Percentiles rank a stretch among this genome's conserved stretches.
Conservation (phyloP, 2,797 vertebrate genomes). For the Labeo calbasu region DNA sequence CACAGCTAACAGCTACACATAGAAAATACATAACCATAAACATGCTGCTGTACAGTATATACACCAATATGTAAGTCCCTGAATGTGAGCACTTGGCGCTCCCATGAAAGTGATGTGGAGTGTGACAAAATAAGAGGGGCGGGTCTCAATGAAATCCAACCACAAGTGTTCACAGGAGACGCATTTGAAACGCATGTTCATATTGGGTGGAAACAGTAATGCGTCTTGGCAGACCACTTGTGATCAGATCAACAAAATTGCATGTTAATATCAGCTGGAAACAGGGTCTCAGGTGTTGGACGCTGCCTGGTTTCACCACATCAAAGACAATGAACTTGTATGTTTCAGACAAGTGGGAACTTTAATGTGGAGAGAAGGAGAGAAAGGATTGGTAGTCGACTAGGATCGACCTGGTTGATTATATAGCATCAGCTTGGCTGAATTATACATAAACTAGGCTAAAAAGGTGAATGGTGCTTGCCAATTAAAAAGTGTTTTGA, state of each 20-base stretch:
- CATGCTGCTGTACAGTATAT: not conserved
- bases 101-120: not conserved
- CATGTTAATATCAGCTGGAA: not conserved
- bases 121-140: not conserved
- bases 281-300: not conserved
- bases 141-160: not conserved
- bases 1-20: not conserved
- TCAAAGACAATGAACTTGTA: not conserved
- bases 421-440: not conserved
- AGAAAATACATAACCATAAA: not conserved
- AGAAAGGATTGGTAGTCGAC: not conserved
- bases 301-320: not conserved
- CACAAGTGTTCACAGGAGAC: constrained; percentile 3
- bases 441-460: not conserved
- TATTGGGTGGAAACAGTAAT: not conserved
- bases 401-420: not conserved
- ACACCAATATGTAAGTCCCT: not conserved
- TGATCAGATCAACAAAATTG: not conserved
- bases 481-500: not conserved
- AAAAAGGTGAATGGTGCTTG: not conserved
- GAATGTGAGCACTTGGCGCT: not conserved
- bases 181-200: not conserved
- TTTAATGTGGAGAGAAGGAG: constrained; percentile 32
- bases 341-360: constrained; percentile 26
- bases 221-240: not conserved